These are phyloP conservation scores for Hemiscyllium ocellatum DNA, from an alignment of 2,113 vertebrate species.

Conservation along the genomic window DNA sequence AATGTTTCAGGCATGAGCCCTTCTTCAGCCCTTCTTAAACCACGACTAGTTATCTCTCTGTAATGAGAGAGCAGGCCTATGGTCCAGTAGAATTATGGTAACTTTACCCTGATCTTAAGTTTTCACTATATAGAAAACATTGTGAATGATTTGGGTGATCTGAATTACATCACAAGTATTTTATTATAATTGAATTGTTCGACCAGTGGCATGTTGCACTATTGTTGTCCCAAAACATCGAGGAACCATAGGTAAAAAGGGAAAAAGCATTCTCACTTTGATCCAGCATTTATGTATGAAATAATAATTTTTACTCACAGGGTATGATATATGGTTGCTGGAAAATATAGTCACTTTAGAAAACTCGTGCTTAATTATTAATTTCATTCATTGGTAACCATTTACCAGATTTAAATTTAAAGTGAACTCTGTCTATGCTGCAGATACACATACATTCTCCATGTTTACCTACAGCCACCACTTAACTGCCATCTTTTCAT, in stretches of 20 bases:
- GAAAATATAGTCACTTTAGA: neutral
- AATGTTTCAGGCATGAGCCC: no score
- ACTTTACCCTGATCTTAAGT: no score
- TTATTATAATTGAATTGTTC: neutral
- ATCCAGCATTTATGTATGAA: neutral
- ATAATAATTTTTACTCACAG: neutral
- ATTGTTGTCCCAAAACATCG: neutral
- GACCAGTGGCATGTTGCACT: neutral
- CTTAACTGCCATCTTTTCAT: neutral
- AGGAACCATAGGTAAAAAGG: neutral
- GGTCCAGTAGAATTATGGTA: no score
- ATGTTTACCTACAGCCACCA: neutral
- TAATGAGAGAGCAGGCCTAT: no score
- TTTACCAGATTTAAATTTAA: neutral
- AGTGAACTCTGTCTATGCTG: neutral
- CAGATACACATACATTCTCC: neutral
- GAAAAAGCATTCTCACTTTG: neutral
- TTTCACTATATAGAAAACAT: neutral
- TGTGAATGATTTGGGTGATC: neutral
- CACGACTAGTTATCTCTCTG: no score
- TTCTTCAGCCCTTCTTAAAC: no score
- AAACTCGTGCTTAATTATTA: conserved; percentile 3
- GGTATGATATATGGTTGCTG: neutral
- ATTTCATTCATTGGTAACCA: neutral
- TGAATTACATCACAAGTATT: neutral